A percentile compares a stretch with the other conserved stretches of the same genome.
phyloP scores from a whole-genome alignment of 1,140 invertebrate genomes.

The Olivierus martensii region DNA sequence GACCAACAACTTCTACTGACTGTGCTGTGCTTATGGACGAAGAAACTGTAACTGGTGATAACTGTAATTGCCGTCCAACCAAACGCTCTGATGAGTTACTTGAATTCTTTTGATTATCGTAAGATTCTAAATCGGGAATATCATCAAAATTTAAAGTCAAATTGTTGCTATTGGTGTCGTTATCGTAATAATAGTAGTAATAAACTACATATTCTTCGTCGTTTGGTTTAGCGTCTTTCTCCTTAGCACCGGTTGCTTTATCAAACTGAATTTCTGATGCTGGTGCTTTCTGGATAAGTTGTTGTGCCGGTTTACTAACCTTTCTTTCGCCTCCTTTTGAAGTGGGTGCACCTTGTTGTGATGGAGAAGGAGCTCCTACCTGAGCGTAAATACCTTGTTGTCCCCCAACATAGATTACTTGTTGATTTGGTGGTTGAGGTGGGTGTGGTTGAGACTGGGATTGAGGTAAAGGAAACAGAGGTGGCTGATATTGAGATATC shows the following conservation, averaged over 20 bases:
- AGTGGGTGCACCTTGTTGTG: too few species aligned
- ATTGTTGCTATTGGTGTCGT: slow-evolving; percentile 10
- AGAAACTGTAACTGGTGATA: not conserved
- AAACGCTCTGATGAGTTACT: not conserved
- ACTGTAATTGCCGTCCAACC: not conserved
- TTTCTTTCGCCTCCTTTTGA: not conserved
- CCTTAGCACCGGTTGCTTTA: slow-evolving; percentile 2
- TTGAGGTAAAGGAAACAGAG: not conserved
- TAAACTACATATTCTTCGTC: slow-evolving; percentile 15
- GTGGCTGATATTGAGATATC: not conserved
- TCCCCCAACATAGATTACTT: not conserved
- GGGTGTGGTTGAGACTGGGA: not conserved
- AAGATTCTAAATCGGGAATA: slow-evolving; percentile 12
- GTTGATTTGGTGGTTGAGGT: not conserved
- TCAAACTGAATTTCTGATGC: slow-evolving; percentile 10
- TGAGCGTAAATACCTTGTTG: not conserved
- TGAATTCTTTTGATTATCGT: slow-evolving; percentile 3
- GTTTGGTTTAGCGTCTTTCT: slow-evolving; percentile 3
- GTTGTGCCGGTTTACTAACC: not conserved
- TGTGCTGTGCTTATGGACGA: too few species aligned
- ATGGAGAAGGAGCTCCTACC: not conserved
- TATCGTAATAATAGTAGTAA: slow-evolving; percentile 17
- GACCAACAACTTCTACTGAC: too few species aligned
- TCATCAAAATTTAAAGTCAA: slow-evolving; percentile 13
- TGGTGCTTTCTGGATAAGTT: slow-evolving; percentile 5